Base-by-base conservation (phyloP, 2,888 invertebrate genomes). In the Leucophora obtusa region DNA sequence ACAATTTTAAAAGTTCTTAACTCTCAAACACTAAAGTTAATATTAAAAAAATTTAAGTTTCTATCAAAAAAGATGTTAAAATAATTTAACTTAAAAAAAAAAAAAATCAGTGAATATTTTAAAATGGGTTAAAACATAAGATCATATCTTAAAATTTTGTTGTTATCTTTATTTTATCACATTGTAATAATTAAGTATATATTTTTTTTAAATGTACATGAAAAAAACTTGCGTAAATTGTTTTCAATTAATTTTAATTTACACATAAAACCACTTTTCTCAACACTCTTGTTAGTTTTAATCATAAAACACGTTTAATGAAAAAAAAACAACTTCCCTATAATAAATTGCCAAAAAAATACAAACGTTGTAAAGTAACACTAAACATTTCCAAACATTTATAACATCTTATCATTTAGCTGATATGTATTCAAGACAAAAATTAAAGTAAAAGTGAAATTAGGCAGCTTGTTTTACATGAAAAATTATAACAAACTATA, bases 241-340 rank as follows among this genome's bases (percentile, higher is more conserved):
- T 70, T 75, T 80, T 62, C 76, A 76, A 80, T 80, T 69, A 68
- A 76, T 72, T 80, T 76, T 53, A 80, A 80, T 80, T 80, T 69
- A 76, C 72, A 80, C 75, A 72, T 47, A 69, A 76, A 80, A 80
- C 72, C 71, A 72, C 76, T 80, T 76, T 63, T 80, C 71, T 47
- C n/a, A n/a, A 47, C 43, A 47, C 43, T 47, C 6, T 11, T 47
- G 43, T 47, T n/a, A 47, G 43, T 47, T 28, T 28, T 47, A n/a
- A 47, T 47, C 43, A 47, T 11, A 47, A 47, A 47, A 47, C 43
- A 47, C 6, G 43, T 47, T 47, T 47, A 6, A 4, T 14, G 38
- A 38, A 38, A 35, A 38, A 35, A 35, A 24, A 58, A 69, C 51
- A 62, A 63, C 69, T 69, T 62, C 63, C 56, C 75, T 38, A 51